Evolutionary conservation across 2,113 vertebrate species (phyloP), one percentile per base, ranked within the genome.

Genomic region (Meles meles): DNA sequence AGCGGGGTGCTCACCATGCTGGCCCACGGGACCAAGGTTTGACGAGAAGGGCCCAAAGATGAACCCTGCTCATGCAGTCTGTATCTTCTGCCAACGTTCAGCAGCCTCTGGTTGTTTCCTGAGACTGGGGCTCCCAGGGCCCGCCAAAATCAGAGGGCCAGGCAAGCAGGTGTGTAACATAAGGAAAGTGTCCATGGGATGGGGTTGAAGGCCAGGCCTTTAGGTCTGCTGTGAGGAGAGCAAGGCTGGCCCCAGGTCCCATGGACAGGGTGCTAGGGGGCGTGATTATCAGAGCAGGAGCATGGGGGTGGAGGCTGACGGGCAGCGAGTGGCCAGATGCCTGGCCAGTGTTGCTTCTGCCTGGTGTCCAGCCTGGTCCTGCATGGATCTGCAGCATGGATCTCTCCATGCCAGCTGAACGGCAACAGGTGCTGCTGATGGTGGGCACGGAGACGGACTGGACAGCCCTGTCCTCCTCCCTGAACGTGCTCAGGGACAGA

Each of bases 341-440:
- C 72, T 6, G 23, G 3, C 3, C 31, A 61, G 71, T 11, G 42
- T 18, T 12, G 42, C 71, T 44, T 47, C 81, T 21, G 23, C 65
- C 55, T 20, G 6, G 7, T 72, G 59, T 87, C 8, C 27, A 76
- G 57, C 72, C 88, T 52, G 42, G 29, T 65, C n/a, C 37, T 1
- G 29, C n/a, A n/a, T n/a, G n/a, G n/a, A n/a, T n/a, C 20, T 1
- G 0, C 55, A 71, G 37, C 34, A 1, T 69, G 37, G 65, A 4
- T 86, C 59, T 86, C 31, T 49, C n/a, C 44, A 52, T 27, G 71
- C n/a, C 47, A 12, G 71, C 69, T 47, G 59, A 93, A 39, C 29
- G 49, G 14, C 23, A 1, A 37, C 61, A 92, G 37, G 61, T 14
- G 9, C 59, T 71, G 23, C 13, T 2, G 63, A 65, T 15, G 29